Evolutionary conservation across 2,113 vertebrate genomes (phyloP), one percentile per base, ranked within the genome.

Genomic region (Lagopus muta): DNA sequence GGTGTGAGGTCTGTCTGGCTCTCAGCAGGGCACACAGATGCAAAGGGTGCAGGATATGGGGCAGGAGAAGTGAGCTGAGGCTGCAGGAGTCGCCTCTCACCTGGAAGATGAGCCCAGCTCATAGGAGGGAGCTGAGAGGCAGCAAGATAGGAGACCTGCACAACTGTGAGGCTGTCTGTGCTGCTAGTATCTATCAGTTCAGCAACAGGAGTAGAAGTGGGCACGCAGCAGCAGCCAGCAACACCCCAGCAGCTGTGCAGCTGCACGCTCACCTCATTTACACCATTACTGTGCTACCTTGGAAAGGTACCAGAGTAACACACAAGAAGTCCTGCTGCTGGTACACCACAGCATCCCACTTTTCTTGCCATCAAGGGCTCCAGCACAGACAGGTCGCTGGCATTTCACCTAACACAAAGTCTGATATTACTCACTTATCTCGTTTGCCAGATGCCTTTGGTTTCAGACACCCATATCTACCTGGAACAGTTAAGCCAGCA

Each of bases 131-230:
- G n/a, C 47, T 28, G 47, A 36, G 25, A 32, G 42, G 38, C 50
- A 45, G 19, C 0, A 0, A 64, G 32, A 7, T 60, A 34, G 45
- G 28, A 62, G 17, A 36, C 10, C 2, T 28, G 55, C 42, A 42
- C 47, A 7, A 16, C 9, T 5, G 15, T 3, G 32, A 38, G 45
- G 17, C 57, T 64, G 76, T 17, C 32, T 7, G 8, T 18, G 16
- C 79, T 73, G 38, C 62, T 36, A 22, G 1, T 38, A 19, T 36
- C 58, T 5, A 6, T 6, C 0, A 0, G 18, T 25, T 82, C 66
- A 47, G 58, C 27, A 21, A 38, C 4, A n/a, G 32, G 89, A 64
- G 38, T 19, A 58, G 62, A 22, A 6, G 15, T 5, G 1, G 18
- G 43, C 38, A 75, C 27, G 2, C 13, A 18, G 8, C 2, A 4